phyloP scores from a whole-genome alignment of 35 echinoderm and acorn worm species.

The Diadema setosum region DNA sequence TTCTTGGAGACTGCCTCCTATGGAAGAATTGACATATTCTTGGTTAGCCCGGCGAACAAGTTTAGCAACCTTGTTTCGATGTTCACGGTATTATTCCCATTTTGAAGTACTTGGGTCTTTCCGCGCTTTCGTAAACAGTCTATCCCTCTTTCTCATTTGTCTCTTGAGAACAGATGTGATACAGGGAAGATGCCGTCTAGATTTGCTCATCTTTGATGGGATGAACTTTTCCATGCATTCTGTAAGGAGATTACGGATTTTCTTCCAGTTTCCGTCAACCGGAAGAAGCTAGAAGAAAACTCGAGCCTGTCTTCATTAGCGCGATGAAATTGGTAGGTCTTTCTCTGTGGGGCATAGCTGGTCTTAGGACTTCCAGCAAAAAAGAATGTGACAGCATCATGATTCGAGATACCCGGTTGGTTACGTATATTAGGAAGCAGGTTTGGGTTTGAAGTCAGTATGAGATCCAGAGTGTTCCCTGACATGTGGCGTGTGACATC shows the following conservation, averaged over 20 bases:
- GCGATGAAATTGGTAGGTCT: constrained; percentile 30
- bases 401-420: constrained; percentile 28
- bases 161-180: constrained; percentile 14
- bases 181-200: constrained; percentile 27
- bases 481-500: constrained; percentile 31
- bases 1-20: constrained; percentile 24
- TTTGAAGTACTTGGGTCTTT: neutral
- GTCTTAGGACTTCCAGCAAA: constrained; percentile 16
- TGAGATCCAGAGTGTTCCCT: constrained; percentile 8
- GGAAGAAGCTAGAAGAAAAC: constrained; percentile 15
- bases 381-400: neutral
- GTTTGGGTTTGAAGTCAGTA: constrained; percentile 1
- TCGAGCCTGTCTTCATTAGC: neutral
- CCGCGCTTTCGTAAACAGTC: constrained; percentile 19
- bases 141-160: constrained; percentile 55
- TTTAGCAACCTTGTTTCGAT: no score
- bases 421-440: neutral
- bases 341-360: neutral
- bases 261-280: constrained; percentile 39
- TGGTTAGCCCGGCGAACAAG: neutral
- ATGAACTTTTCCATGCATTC: neutral
- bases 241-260: neutral
- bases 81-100: neutral
- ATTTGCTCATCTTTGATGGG: constrained; percentile 36
- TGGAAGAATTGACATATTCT: constrained; percentile 8